Evolutionary conservation across 2,888 invertebrate genomes (phyloP), one percentile per base, ranked within the genome.

Genomic region (Pimpla rufipes): DNA sequence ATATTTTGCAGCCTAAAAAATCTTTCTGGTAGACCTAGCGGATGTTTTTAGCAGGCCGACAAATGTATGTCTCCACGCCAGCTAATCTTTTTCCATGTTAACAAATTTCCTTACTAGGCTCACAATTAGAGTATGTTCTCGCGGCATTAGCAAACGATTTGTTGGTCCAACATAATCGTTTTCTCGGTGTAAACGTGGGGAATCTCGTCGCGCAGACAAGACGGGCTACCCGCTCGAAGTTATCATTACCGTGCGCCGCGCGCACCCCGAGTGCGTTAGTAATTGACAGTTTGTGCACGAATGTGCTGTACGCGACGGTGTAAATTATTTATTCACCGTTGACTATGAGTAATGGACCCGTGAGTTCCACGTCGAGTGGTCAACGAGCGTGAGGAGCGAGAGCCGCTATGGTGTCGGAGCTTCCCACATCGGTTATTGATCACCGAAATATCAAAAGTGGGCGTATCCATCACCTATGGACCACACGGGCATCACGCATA

Each of bases 291-390:
- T 45, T n/a, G 67, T 75, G 47, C 37, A 45, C 29, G 57, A 67
- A 37, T 37, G 59, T 77, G 62, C 45, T 62, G 81, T 78, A 81
- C 52, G 73, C 90, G 90, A 90, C 89, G 88, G 45, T 87, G 89
- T 90, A 89, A 91, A 91, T 91, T 91, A 91, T 91, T 91, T 91
- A 92, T 92, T 92, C 91, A 90, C 89, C 84, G 89, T 87, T 87
- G 90, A 90, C 92, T 88, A 88, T 91, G 92, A 92, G 90, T 92
- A 91, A 92, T 91, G 90, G 90, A 86, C 86, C 88, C 87, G 86
- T 84, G 87, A 88, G 87, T 73, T 87, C 88, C 88, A 88, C 86
- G 85, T 74, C 80, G 66, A 84, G 87, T 87, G 88, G 87, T 89
- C 80, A 87, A 85, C 87, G 87, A 87, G 87, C 77, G 85, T 81